Evolutionary conservation across 1,140 invertebrate genomes (phyloP), one percentile per base, ranked within the genome.

Genomic region (Cotesia vestalis): DNA sequence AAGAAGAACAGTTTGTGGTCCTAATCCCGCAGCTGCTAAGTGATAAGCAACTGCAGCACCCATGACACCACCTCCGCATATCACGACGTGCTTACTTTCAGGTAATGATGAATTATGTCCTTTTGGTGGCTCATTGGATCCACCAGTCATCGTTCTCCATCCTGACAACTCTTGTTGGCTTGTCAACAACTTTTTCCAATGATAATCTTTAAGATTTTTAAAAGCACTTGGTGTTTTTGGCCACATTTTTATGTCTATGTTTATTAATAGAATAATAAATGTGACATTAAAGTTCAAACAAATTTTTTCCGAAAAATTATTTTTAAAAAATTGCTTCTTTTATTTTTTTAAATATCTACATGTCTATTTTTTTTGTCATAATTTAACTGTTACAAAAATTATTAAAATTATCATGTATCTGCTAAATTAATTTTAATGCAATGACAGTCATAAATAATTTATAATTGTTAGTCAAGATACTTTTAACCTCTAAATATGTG

Each of bases 21-120:
- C 94, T 91, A 93, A 94, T 68, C 96, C 97, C 74, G 92, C 84
- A 79, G 93, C 88, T 5, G 94, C 94, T 46, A 99, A 86, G 86
- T 99, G 95, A 86, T 99, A 99, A 6, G 96, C 96, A 3, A 99
- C 93, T 20, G 96, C 95, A 40, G 94, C 93, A 17, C 97, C 98
- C 87, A 97, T 94, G 40, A 98, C 91, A 60, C 98, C 98, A 55
- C 95, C 96, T 12, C 98, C 97, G 87, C 96, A 98, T 79, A 99
- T 93, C 6, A 97, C 94, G 40, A 94, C 92, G 79, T 90, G 89
- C 5, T 90, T 86, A 79, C 90, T 84, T 63, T 83, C 77, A 40
- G 88, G 88, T 73, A 83, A 57, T 60, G 60, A n/a, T 51, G 46
- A 46, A 20, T 61, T 57, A 51, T 51, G 35, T 12, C 38, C 62